Evolutionary conservation across 2,888 invertebrate genomes (phyloP).

Genomic region (Chymomyza procnemis): DNA sequence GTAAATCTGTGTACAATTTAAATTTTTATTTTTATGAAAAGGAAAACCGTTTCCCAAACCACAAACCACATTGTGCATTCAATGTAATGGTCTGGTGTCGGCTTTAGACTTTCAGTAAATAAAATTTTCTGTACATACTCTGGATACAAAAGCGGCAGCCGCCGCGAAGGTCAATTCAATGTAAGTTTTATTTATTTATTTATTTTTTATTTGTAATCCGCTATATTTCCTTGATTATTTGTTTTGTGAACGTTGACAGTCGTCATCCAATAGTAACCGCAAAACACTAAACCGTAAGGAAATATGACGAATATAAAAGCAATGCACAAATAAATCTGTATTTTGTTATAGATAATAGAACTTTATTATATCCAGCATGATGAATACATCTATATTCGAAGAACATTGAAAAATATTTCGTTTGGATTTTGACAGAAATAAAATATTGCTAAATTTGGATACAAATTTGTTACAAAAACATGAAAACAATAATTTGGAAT

Average conservation of each 20-base stretch:
- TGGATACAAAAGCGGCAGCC: slow-evolving; percentile 1
- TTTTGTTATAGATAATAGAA: too few relatives aligned
- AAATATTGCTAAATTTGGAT: too few relatives aligned
- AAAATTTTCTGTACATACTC: too few relatives aligned
- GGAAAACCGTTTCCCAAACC: slow-evolving; percentile 23
- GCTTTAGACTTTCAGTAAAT: too few relatives aligned
- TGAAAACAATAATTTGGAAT: too few relatives aligned
- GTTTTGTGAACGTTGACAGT: slow-evolving; percentile 34
- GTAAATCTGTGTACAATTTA: neutral
- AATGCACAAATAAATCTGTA: neutral
- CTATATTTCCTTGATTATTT: slow-evolving; percentile 11
- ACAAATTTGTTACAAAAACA: too few relatives aligned
- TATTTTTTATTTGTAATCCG: slow-evolving; percentile 4
- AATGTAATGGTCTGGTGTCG: neutral
- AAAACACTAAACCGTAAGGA: slow-evolving; percentile 11
- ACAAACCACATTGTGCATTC: slow-evolving; percentile 41
- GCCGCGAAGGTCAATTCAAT: slow-evolving; percentile 44
- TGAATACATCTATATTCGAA: too few relatives aligned
- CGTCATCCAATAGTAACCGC: slow-evolving; percentile 28
- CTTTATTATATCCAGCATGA: too few relatives aligned
- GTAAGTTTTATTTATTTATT: too few relatives aligned
- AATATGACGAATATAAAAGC: slow-evolving; percentile 21
- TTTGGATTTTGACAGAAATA: too few relatives aligned
- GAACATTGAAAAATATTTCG: too few relatives aligned
- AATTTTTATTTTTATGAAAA: neutral